These are phyloP conservation scores for Conchocele bisecta DNA, from an alignment of 2,888 invertebrate species.

Conservation along the genomic window DNA sequence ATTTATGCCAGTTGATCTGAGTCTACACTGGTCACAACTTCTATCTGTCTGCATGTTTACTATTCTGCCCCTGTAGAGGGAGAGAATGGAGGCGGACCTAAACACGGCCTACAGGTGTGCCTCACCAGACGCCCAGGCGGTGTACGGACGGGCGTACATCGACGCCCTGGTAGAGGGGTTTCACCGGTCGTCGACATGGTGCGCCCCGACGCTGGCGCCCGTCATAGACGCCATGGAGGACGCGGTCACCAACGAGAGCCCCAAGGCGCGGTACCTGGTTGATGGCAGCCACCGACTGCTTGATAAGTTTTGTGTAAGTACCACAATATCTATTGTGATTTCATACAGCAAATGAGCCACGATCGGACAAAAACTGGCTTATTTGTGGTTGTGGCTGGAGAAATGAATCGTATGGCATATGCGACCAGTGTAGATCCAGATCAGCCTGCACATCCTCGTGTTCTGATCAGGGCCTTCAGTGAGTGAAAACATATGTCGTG, in stretches of 20 bases:
- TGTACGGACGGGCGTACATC: conserved; percentile 45
- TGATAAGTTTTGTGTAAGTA: conserved; percentile 57
- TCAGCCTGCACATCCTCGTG: too few species aligned
- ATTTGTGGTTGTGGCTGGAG: too few species aligned
- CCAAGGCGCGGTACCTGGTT: conserved; percentile 53
- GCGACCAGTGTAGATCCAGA: too few species aligned
- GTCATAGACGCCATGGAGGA: conserved; percentile 56
- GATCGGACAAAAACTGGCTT: too few species aligned
- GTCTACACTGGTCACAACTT: too few species aligned
- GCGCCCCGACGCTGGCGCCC: conserved; percentile 41
- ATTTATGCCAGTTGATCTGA: too few species aligned
- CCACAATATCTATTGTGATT: too few species aligned
- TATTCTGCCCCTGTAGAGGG: conserved; percentile 41
- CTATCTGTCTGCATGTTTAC: too few species aligned
- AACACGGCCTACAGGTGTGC: conserved; percentile 33
- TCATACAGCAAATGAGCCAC: too few species aligned
- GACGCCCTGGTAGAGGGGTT: conserved; percentile 26
- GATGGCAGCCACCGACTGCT: conserved; percentile 47
- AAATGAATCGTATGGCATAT: too few species aligned
- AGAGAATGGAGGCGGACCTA: conserved; percentile 24
- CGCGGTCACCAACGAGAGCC: conserved; percentile 45
- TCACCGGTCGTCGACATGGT: not conserved
- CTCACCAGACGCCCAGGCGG: conserved; percentile 24
- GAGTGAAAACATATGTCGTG: too few species aligned
- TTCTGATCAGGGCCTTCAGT: too few species aligned